Evolutionary conservation across 2,888 invertebrate genomes (phyloP).

Genomic region (Trissoscelio sp.): DNA sequence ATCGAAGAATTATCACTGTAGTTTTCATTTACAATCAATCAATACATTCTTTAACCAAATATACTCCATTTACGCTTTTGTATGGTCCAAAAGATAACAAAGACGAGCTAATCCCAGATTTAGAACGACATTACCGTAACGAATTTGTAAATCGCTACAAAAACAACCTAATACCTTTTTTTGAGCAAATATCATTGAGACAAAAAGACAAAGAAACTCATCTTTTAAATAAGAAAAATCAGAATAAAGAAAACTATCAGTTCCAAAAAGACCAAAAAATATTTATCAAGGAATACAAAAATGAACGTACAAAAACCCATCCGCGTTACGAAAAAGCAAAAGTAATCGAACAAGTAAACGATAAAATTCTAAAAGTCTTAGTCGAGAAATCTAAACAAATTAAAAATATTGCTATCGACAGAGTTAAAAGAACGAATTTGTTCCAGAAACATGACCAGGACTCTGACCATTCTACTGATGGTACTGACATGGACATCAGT

Average conservation of each 20-base stretch:
- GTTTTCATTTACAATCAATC: conserved; percentile 8
- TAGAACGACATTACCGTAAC: conserved; percentile 5
- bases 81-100: background rate
- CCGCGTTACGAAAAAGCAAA: conserved; percentile 8
- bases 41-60: conserved; percentile 1
- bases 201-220: background rate
- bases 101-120: conserved; percentile 1
- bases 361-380: conserved; percentile 12
- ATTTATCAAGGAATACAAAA: conserved; percentile 7
- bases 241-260: background rate
- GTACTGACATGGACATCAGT: background rate
- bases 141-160: background rate
- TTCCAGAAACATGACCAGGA: conserved; percentile 15
- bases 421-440: conserved; percentile 1
- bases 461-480: background rate
- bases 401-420: background rate
- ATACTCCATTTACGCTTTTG: too few relatives aligned
- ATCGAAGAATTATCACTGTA: conserved; percentile 1
- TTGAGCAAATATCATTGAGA: background rate
- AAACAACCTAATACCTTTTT: background rate
- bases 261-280: background rate
- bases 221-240: background rate
- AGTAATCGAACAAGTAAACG: conserved; percentile 15
- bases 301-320: conserved; percentile 1
- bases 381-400: conserved; percentile 5